These are phyloP conservation scores for Chymomyza fuscimana DNA, from an alignment of 2,888 invertebrate species.

Conservation along the genomic window DNA sequence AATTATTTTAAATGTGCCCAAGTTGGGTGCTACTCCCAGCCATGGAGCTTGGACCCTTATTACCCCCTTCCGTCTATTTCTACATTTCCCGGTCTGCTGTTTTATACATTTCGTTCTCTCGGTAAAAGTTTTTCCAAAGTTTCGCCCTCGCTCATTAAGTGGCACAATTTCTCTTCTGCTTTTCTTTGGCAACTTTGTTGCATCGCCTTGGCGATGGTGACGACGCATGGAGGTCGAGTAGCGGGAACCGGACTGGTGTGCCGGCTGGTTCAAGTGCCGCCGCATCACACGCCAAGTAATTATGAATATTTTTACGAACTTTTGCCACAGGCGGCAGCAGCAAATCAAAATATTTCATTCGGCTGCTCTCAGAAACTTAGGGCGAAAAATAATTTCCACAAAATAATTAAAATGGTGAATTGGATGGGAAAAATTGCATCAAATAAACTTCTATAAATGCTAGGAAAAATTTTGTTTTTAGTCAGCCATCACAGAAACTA, in stretches of 20 bases:
- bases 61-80: neutral
- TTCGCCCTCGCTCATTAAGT: conserved; percentile 69
- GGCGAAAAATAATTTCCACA: conserved; percentile 57
- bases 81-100: neutral
- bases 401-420: conserved; percentile 29
- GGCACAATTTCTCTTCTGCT: conserved; percentile 64
- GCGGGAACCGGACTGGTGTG: neutral
- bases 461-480: conserved; percentile 25
- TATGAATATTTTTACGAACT: conserved; percentile 74
- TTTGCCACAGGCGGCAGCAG: conserved; percentile 71
- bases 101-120: conserved; percentile 30
- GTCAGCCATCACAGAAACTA: conserved; percentile 18
- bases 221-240: neutral
- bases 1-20: conserved; percentile 69
- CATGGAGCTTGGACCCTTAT: too few species aligned
- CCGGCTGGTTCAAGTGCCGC: conserved; percentile 45
- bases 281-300: conserved; percentile 73
- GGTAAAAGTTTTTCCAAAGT: conserved; percentile 61
- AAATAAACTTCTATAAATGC: neutral
- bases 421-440: conserved; percentile 18
- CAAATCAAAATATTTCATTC: conserved; percentile 73
- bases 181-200: conserved; percentile 51
- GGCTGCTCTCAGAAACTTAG: conserved; percentile 56
- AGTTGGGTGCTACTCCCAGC: conserved; percentile 16
- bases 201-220: conserved; percentile 23